Evolutionary conservation across 2,113 vertebrate genomes (phyloP).

Genomic region (Hyaena hyaena): DNA sequence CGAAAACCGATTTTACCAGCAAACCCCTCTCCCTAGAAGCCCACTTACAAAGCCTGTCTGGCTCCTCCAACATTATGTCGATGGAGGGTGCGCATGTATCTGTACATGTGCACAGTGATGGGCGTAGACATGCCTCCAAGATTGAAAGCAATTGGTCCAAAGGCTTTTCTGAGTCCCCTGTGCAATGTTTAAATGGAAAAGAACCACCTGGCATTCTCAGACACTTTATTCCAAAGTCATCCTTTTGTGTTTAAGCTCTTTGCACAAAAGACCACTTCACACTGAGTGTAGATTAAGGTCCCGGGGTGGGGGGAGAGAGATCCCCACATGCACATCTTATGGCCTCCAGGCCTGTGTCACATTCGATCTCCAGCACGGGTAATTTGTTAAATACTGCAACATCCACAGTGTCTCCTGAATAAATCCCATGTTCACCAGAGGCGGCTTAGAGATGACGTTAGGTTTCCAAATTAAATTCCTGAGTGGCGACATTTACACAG

Average conservation of each 20-base stretch:
- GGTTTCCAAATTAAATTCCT: background rate
- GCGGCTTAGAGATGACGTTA: background rate
- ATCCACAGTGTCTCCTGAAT: background rate
- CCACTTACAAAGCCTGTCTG: background rate
- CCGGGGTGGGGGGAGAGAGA: background rate
- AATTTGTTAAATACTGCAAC: background rate
- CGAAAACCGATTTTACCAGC: background rate
- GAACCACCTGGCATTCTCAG: background rate
- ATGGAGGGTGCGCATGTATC: accelerated
- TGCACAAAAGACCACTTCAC: background rate
- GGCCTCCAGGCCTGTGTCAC: background rate
- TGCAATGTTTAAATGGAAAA: background rate
- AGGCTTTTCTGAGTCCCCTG: background rate
- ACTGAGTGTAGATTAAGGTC: background rate
- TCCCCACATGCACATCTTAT: accelerated
- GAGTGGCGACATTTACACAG: background rate
- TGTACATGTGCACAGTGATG: accelerated
- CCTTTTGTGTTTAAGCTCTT: background rate
- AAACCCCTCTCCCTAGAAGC: background rate
- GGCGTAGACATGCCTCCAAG: accelerated
- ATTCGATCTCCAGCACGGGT: accelerated
- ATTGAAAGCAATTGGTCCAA: background rate
- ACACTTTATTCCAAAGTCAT: background rate
- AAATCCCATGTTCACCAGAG: background rate
- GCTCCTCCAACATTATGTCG: accelerated